Evolutionary conservation across 1,140 invertebrate genomes (phyloP).

Genomic region (Drosophila santomea): DNA sequence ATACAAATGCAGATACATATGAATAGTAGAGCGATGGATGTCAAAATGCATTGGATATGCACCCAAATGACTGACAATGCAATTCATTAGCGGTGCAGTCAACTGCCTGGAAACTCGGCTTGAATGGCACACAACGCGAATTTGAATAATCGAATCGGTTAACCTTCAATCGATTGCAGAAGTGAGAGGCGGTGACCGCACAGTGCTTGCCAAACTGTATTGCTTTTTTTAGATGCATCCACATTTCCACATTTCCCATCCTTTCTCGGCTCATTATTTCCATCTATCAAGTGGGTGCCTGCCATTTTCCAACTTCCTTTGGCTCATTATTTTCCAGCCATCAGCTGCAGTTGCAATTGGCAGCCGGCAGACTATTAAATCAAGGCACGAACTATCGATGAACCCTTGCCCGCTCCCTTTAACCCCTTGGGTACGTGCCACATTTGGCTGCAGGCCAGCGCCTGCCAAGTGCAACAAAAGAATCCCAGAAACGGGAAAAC

Average conservation of each 20-base stretch:
- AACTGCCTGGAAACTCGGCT: slow-evolving; percentile 49
- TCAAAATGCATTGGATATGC: slow-evolving; percentile 67
- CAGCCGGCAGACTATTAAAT: slow-evolving; percentile 76
- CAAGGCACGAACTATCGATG: slow-evolving; percentile 80
- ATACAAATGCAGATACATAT: not conserved
- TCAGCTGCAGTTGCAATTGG: slow-evolving; percentile 66
- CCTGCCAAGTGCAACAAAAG: slow-evolving; percentile 38
- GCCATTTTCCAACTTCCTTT: slow-evolving; percentile 12
- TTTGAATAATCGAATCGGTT: slow-evolving; percentile 38
- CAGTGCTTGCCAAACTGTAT: slow-evolving; percentile 10
- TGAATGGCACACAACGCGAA: slow-evolving; percentile 42
- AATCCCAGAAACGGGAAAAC: slow-evolving; percentile 55
- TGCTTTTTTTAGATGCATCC: not conserved
- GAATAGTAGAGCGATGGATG: slow-evolving; percentile 45
- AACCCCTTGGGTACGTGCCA: slow-evolving; percentile 31
- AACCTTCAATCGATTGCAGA: slow-evolving; percentile 49
- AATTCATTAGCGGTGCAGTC: slow-evolving; percentile 65
- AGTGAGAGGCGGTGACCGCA: slow-evolving; percentile 9
- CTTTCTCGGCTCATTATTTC: slow-evolving; percentile 21
- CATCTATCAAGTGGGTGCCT: slow-evolving; percentile 1
- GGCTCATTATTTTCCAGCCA: slow-evolving; percentile 40
- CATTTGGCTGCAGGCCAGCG: slow-evolving; percentile 59
- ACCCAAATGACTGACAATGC: slow-evolving; percentile 70
- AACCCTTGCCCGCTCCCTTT: slow-evolving; percentile 36
- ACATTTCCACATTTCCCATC: not conserved